These are phyloP conservation scores for Antennarius maculatus DNA, from an alignment of 2,797 vertebrate genomes.

Conservation along the genomic window DNA sequence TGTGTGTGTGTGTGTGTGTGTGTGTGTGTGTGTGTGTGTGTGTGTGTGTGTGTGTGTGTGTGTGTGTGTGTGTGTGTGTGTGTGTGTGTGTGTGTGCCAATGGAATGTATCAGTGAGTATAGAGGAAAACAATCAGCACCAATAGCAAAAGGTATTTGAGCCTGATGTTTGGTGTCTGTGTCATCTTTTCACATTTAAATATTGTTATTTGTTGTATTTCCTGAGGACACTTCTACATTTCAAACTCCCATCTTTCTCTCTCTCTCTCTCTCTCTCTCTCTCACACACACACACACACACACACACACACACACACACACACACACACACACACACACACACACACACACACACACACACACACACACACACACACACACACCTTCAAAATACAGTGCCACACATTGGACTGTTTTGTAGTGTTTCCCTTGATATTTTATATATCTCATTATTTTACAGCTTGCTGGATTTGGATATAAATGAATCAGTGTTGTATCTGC, in stretches of 20 bases:
- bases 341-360: no score
- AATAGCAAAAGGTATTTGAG: not conserved
- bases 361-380: no score
- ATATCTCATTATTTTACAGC: slow-evolving; percentile 31
- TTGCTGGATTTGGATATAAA: slow-evolving; percentile 1
- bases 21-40: no score
- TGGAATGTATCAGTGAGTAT: no score
- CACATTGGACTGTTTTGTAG: not conserved
- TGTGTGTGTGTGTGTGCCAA: no score
- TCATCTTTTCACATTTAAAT: not conserved
- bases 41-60: no score
- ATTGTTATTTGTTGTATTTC: not conserved
- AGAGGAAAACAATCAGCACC: not conserved
- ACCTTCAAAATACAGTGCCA: not conserved
- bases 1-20: no score
- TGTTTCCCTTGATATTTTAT: slow-evolving; percentile 26
- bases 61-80: not conserved
- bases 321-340: no score
- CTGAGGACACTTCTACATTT: not conserved
- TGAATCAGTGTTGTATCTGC: slow-evolving; percentile 19
- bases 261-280: not conserved
- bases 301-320: not conserved
- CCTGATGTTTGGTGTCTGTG: no score
- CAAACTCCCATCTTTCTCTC: not conserved
- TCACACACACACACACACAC: not conserved